Percentiles rank a stretch among this genome's conserved stretches.
Evolutionary conservation across 92 coral and sea anemone species (phyloP).

Genomic region (Virgularia gustaviana): DNA sequence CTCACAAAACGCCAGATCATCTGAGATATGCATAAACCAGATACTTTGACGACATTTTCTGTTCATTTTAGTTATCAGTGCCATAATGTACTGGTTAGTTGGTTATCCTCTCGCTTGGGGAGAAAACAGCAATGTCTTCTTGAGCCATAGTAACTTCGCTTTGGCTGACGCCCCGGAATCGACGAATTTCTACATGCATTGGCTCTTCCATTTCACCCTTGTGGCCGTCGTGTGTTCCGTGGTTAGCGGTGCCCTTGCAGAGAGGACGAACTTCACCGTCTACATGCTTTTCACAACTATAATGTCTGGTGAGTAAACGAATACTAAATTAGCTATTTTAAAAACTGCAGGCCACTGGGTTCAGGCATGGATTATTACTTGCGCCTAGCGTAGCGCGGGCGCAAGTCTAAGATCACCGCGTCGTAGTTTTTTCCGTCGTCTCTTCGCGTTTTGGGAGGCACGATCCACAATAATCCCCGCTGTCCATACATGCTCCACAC

Average conservation of each 20-base stretch:
- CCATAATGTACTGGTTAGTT: constrained; percentile 41
- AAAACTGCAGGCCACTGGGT: no score
- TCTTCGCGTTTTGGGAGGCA: no score
- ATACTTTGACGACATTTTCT: neutral
- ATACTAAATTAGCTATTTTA: no score
- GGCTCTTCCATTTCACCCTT: constrained; percentile 42
- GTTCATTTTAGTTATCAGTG: constrained; percentile 28
- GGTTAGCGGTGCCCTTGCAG: constrained; percentile 54
- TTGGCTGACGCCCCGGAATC: constrained; percentile 29
- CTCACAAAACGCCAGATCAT: neutral
- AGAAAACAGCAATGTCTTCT: constrained; percentile 35
- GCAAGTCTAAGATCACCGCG: no score
- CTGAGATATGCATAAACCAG: neutral
- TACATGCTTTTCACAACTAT: constrained; percentile 32
- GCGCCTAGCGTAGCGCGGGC: no score
- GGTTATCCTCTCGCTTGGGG: constrained; percentile 59
- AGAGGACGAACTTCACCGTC: constrained; percentile 43
- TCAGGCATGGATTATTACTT: no score
- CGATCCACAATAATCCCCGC: no score
- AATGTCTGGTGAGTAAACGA: constrained; percentile 46
- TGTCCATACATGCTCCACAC: no score
- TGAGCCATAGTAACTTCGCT: constrained; percentile 48
- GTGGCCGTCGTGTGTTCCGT: constrained; percentile 37
- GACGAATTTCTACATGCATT: constrained; percentile 24
- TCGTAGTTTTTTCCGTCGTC: no score